Percentiles rank a stretch among this genome's conserved stretches.
phyloP scores from a whole-genome alignment of 2,797 vertebrate genomes.

The Margarornis squamiger region DNA sequence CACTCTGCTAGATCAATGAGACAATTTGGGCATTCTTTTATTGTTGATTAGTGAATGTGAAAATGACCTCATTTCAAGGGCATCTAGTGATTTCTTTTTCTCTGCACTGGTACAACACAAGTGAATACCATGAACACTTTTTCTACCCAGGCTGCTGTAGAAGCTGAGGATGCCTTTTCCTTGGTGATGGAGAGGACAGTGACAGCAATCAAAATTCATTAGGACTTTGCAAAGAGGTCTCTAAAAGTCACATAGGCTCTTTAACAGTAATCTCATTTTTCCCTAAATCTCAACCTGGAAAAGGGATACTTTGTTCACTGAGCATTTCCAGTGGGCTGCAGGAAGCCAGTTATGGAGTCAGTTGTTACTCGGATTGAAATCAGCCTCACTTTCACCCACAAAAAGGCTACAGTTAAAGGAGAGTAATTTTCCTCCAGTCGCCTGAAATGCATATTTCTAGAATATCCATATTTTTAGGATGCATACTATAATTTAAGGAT shows the following conservation, averaged over 20 bases:
- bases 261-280: not conserved
- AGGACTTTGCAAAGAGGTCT: not conserved
- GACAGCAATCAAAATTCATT: not conserved
- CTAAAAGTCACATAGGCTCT: not conserved
- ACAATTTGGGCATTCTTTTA: conserved; percentile 67
- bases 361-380: not conserved
- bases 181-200: not conserved
- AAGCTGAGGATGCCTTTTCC: not conserved
- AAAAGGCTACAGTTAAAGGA: not conserved
- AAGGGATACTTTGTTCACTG: not conserved
- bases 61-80: conserved; percentile 70
- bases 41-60: conserved; percentile 71
- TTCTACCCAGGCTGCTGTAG: not conserved
- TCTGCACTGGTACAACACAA: not conserved
- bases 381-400: not conserved
- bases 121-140: not conserved
- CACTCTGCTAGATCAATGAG: conserved; percentile 54
- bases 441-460: not conserved
- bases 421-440: not conserved
- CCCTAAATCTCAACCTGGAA: not conserved
- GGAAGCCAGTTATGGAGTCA: not conserved
- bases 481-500: not conserved
- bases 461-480: not conserved
- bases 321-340: not conserved
- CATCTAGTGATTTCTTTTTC: conserved; percentile 16